phyloP scores from a whole-genome alignment of 2,797 vertebrate genomes.

The Pachyuromys duprasi region DNA sequence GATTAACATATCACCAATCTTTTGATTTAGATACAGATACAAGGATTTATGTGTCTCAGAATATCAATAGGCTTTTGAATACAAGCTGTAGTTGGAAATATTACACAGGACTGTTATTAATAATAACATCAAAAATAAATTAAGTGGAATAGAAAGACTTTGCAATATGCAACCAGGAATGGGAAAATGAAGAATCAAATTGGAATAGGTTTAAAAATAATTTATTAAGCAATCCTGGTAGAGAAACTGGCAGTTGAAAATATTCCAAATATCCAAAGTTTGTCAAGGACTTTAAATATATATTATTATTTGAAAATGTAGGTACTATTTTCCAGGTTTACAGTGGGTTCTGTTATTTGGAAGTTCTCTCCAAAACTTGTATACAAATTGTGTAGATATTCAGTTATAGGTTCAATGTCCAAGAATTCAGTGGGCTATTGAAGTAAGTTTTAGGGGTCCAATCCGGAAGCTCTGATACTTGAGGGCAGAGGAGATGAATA shows the following conservation, averaged over 20 bases:
- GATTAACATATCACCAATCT: conserved; percentile 4
- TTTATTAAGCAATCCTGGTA: not conserved
- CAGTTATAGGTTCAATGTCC: no score
- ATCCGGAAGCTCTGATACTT: not conserved
- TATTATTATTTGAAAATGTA: not conserved
- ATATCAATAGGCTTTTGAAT: not conserved
- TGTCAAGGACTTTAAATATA: not conserved
- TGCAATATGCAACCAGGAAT: not conserved
- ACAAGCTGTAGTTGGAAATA: not conserved
- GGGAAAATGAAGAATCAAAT: conserved; percentile 8
- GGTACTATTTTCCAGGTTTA: not conserved
- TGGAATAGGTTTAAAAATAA: conserved; percentile 3
- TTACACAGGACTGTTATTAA: not conserved
- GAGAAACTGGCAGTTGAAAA: not conserved
- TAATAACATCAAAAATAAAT: not conserved
- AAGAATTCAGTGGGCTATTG: not conserved
- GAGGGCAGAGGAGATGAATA: not conserved
- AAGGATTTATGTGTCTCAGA: conserved; percentile 23
- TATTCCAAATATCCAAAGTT: not conserved
- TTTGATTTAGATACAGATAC: conserved; percentile 51
- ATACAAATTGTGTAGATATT: not conserved
- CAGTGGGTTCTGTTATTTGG: not conserved
- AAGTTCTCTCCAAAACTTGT: no score
- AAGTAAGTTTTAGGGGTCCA: no score
- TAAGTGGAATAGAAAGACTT: not conserved